Base-by-base conservation (phyloP, 2,113 vertebrate genomes). In the Anolis sagrei region DNA sequence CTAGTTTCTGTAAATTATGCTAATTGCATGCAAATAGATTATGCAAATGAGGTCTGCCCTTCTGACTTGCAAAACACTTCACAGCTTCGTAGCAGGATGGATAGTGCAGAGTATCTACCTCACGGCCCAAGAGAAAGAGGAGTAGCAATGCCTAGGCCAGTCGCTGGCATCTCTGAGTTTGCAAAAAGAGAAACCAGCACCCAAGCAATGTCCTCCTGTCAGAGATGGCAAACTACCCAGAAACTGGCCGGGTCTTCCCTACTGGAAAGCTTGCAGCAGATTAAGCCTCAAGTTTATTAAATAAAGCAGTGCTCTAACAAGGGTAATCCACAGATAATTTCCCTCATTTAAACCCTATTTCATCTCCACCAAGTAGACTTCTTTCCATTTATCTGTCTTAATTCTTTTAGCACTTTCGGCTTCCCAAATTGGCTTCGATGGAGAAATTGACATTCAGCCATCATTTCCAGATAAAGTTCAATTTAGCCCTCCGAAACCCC, bases 401-500 rank as follows among this genome's bases (percentile, higher is more conserved):
- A 94, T 94, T 95, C 92, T 93, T 94, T 93, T 79, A 92, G 89
- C 79, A 69, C 87, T 87, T 86, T 19, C 90, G 11, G 14, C 83
- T 94, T 93, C 90, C 86, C 92, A 92, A 93, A 93, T 86, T 92
- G 89, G 79, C 90, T 94, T 89, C 75, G 44, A 83, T 83, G 81
- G 87, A 61, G 74, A 91, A 90, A 94, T 58, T 91, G 92, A 90
- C 91, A 94, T 90, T 94, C 94, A 93, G 80, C 86, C 87, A 93
- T 83, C 84, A 83, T 92, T 92, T 93, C 27, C 88, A 82, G 90
- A 90, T 34, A 21, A 92, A 93, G 85, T 73, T 82, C 85, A 79
- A 83, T 88, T 93, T 75, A 70, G 84, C 54, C 84, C 89, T 84
- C 90, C 84, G 85, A 89, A 92, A 81, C 29, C 74, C 86, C 86